A percentile compares a stretch with the other conserved stretches of the same genome.
Evolutionary conservation across 2,113 vertebrate genomes (phyloP).

Genomic region (Fukomys damarensis): DNA sequence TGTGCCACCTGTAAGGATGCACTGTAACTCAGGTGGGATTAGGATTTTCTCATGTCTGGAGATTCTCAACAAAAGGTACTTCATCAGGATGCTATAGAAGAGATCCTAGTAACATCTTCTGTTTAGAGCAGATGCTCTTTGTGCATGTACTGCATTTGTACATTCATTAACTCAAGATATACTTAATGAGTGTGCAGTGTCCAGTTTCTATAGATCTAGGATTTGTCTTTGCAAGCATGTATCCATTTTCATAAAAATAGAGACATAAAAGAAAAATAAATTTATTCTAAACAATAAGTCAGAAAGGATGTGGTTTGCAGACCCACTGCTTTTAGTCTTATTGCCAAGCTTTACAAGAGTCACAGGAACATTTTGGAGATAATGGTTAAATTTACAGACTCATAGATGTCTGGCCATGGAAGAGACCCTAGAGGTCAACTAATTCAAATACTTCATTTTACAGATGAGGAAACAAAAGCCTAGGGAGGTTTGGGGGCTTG

Average conservation of each 20-base stretch:
- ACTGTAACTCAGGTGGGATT: not conserved
- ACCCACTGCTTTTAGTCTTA: not conserved
- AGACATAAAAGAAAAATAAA: not conserved
- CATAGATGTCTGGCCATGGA: not conserved
- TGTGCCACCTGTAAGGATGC: not conserved
- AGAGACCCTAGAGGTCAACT: conserved; percentile 34
- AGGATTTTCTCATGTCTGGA: not conserved
- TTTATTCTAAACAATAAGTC: not conserved
- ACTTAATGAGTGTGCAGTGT: not conserved
- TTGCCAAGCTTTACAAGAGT: not conserved
- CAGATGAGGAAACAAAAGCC: conserved; percentile 71
- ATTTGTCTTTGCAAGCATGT: not conserved
- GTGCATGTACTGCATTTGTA: not conserved
- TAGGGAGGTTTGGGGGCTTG: not conserved
- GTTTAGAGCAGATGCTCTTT: not conserved
- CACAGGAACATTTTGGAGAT: conserved; percentile 46
- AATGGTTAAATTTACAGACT: conserved; percentile 53
- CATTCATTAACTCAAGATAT: conserved; percentile 19
- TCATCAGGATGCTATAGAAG: not conserved
- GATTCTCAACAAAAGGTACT: not conserved
- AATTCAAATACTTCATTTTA: conserved; percentile 72
- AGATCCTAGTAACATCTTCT: not conserved
- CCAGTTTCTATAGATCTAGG: not conserved
- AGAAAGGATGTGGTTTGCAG: not conserved
- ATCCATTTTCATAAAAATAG: not conserved